These are phyloP conservation scores for Euphydryas editha DNA, from an alignment of 2,888 invertebrate species.

Conservation along the genomic window DNA sequence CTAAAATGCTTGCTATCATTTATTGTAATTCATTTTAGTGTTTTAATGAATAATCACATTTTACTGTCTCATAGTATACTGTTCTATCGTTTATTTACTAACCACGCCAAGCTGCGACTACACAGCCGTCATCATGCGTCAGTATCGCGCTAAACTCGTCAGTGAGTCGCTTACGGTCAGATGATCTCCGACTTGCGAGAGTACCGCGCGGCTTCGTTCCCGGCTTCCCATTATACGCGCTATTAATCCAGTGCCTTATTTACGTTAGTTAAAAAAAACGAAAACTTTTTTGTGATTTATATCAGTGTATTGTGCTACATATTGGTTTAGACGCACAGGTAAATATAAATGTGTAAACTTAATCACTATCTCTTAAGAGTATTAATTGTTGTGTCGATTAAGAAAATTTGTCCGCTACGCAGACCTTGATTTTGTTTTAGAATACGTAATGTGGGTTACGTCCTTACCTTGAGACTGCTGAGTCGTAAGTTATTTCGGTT, in stretches of 20 bases:
- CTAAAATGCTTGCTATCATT: not conserved
- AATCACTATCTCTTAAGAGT: slow-evolving; percentile 9
- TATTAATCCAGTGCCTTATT: slow-evolving; percentile 22
- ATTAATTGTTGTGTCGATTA: slow-evolving; percentile 35
- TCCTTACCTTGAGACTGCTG: slow-evolving; percentile 76
- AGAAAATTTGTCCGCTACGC: slow-evolving; percentile 40
- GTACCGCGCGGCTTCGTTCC: slow-evolving; percentile 42
- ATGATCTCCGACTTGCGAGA: slow-evolving; percentile 48
- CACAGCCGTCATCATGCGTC: slow-evolving; percentile 30
- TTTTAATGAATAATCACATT: not conserved
- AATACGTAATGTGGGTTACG: slow-evolving; percentile 72
- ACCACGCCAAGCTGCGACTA: slow-evolving; percentile 24
- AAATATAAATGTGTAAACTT: slow-evolving; percentile 16
- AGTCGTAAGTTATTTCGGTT: slow-evolving; percentile 69
- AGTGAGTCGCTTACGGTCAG: slow-evolving; percentile 43
- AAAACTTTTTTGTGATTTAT: slow-evolving; percentile 12
- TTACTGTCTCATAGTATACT: not conserved
- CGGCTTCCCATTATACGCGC: slow-evolving; percentile 21
- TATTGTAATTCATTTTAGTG: not conserved
- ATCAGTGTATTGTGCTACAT: slow-evolving; percentile 11
- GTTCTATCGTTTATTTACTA: slow-evolving; percentile 10
- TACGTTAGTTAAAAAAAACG: slow-evolving; percentile 14
- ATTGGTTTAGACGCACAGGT: slow-evolving; percentile 33
- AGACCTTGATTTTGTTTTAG: slow-evolving; percentile 75
- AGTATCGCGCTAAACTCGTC: slow-evolving; percentile 28